Evolutionary conservation across 2,888 invertebrate species (phyloP), one percentile per base, ranked within the genome.

Genomic region (Eulithis testata): DNA sequence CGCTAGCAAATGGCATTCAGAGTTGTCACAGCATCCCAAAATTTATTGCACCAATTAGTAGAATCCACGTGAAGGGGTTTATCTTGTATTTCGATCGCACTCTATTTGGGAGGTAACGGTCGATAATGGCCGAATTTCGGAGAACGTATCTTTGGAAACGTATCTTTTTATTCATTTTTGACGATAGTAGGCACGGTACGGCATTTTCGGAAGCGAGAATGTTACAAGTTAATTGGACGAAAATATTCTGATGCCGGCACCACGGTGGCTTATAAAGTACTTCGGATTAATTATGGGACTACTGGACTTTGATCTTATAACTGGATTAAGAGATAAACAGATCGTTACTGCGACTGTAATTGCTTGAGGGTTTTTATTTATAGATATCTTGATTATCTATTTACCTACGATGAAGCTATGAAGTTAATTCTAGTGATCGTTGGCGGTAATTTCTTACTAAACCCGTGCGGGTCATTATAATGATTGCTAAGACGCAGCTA

Each of bases 21-120:
- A 82, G 81, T 86, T 87, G 89, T 87, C 86, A 83, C 83, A 80
- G 82, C 82, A 82, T 84, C 77, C 80, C 77, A 84, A 90, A 82
- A 93, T 93, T 92, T 93, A 93, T 92, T 90, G 86, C 89, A 81
- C 91, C 91, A 93, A 93, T 93, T 93, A 93, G 93, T 90, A 86
- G 86, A 79, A 87, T 80, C 90, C 83, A 85, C 88, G 83, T 86
- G 90, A 87, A 90, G 79, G 89, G 82, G 87, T 83, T 89, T 91
- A 91, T 91, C 91, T 76, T 52, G 66, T 71, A 78, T 77, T 80
- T 84, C 76, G 80, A 92, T 91, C 93, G 79, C 83, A 76, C 84
- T 87, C 91, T 91, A 91, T 92, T 92, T 92, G 92, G 92, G 93
- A 89, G 93, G 91, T 91, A 91, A 82, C 85, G 85, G 85, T 85